phyloP scores from a whole-genome alignment of 2,888 invertebrate genomes.

The Ectemnius lituratus region DNA sequence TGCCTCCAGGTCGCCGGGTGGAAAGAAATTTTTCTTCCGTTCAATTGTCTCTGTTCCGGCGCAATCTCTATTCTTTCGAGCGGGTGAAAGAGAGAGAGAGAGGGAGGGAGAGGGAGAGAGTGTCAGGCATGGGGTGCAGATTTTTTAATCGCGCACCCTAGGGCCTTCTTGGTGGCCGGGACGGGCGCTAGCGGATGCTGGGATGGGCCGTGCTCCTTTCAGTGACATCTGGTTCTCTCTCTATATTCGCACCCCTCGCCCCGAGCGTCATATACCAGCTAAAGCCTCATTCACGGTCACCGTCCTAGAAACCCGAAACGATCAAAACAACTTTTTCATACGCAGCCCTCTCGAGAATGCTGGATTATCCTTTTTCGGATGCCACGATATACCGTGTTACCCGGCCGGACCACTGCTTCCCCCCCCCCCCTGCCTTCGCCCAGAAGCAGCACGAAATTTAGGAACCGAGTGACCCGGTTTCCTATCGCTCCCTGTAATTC shows the following conservation, averaged over 20 bases:
- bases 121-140: slow-evolving; percentile 30
- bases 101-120: too few species aligned
- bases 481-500: slow-evolving; percentile 10
- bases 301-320: slow-evolving; percentile 75
- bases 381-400: slow-evolving; percentile 41
- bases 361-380: slow-evolving; percentile 65
- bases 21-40: slow-evolving; percentile 37
- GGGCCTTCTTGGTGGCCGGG: slow-evolving; percentile 25
- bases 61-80: slow-evolving; percentile 9
- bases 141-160: slow-evolving; percentile 51
- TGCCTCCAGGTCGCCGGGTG: slow-evolving; percentile 4
- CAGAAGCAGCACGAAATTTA: slow-evolving; percentile 55
- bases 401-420: slow-evolving; percentile 13
- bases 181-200: slow-evolving; percentile 38
- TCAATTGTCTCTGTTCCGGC: slow-evolving; percentile 39
- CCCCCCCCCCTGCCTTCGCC: slow-evolving; percentile 37
- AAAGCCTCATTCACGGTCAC: slow-evolving; percentile 70
- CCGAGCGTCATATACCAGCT: slow-evolving; percentile 48
- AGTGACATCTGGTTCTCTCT: slow-evolving; percentile 60
- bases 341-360: slow-evolving; percentile 63
- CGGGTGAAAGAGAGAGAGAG: too few species aligned
- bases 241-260: slow-evolving; percentile 18
- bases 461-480: slow-evolving; percentile 69
- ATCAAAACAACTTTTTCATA: slow-evolving; percentile 75
- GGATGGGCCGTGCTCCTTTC: slow-evolving; percentile 49